These are phyloP conservation scores for Agrotis exclamationis DNA, from an alignment of 2,888 invertebrate species.

Conservation along the genomic window DNA sequence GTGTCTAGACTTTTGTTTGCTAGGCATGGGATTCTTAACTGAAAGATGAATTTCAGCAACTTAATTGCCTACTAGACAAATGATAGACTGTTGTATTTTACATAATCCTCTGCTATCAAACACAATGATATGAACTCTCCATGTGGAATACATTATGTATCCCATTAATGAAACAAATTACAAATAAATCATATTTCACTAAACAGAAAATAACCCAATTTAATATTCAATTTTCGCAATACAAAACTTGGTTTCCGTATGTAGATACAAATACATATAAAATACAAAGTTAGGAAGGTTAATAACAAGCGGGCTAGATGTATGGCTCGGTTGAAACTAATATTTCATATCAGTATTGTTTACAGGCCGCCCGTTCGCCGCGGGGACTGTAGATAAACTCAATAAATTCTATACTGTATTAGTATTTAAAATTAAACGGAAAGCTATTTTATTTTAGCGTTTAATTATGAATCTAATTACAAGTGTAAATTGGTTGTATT, in stretches of 20 bases:
- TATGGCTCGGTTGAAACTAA: constrained; percentile 76
- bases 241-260: constrained; percentile 55
- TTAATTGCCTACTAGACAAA: background rate
- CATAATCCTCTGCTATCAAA: background rate
- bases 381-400: constrained; percentile 71
- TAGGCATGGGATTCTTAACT: background rate
- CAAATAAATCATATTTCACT: background rate
- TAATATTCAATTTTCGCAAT: constrained; percentile 59
- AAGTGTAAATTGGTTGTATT: constrained; percentile 42
- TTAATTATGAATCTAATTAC: constrained; percentile 60
- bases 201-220: constrained; percentile 42
- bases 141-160: no score
- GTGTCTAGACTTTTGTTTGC: background rate
- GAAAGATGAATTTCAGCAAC: background rate
- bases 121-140: no score
- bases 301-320: constrained; percentile 73
- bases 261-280: constrained; percentile 52
- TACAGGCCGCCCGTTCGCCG: constrained; percentile 75
- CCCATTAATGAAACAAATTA: background rate
- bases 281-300: constrained; percentile 69
- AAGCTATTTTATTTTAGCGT: constrained; percentile 55
- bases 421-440: constrained; percentile 64
- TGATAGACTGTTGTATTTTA: no score
- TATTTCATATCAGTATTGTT: constrained; percentile 82
- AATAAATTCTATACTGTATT: constrained; percentile 67